Conservation (phyloP, 1,140 invertebrate genomes). For the Solen grandis region DNA sequence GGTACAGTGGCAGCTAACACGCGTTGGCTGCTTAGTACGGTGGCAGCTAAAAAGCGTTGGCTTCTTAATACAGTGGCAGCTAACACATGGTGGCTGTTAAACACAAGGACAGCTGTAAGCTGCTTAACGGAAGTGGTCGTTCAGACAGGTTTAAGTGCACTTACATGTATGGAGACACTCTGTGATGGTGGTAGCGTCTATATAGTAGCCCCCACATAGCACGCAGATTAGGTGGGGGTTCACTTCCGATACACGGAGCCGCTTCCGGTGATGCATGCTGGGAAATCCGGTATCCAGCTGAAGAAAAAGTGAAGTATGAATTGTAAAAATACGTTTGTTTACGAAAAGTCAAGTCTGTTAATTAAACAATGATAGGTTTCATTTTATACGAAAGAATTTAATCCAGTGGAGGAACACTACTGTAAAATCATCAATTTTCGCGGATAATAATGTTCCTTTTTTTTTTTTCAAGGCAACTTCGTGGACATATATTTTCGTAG, state of each 20-base stretch:
- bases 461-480: too few species aligned
- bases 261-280: conserved; percentile 31
- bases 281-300: conserved; percentile 31
- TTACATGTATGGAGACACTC: conserved; percentile 96
- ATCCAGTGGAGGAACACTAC: neutral
- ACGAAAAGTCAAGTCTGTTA: neutral
- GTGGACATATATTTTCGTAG: too few species aligned
- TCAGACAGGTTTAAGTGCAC: too few species aligned
- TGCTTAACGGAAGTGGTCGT: too few species aligned
- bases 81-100: too few species aligned
- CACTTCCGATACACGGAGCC: conserved; percentile 87
- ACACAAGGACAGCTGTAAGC: too few species aligned
- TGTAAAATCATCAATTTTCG: neutral
- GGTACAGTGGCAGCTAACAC: too few species aligned
- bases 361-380: neutral
- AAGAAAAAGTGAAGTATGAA: conserved; percentile 23
- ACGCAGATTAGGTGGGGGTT: conserved; percentile 97
- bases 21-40: too few species aligned
- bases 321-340: too few species aligned
- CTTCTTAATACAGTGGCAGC: too few species aligned
- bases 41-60: too few species aligned
- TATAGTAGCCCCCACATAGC: conserved; percentile 97
- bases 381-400: neutral
- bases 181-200: conserved; percentile 98
- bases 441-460: too few species aligned